Base-by-base conservation (phyloP, 2,113 vertebrate species). In the Solea senegalensis region DNA sequence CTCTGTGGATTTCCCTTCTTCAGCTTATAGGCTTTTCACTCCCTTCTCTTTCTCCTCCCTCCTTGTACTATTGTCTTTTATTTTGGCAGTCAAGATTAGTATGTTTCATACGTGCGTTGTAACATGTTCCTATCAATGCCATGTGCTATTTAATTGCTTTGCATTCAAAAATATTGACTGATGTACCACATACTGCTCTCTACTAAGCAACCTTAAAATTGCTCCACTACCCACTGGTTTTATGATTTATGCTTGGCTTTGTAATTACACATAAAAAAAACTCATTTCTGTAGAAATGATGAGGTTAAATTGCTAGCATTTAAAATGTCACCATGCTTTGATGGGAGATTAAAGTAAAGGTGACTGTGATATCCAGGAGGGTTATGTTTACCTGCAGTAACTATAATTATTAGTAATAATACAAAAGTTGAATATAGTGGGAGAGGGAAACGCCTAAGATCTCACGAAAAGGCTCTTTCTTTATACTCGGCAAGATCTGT, bases 171-270 rank as follows among this genome's bases (percentile, higher is more conserved):
- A 46, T 27, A 26, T 27, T 28, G 50, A 1, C 15, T 39, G 3
- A 11, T 64, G n/a, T 48, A 51, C 51, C 12, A 53, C 41, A 13
- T 49, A 10, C 59, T 51, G 56, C 9, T 68, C 34, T 65, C 55
- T 80, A 13, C 61, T 45, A 72, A 66, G 26, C 50, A 69, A 43
- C 57, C 45, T 65, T 40, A 5, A 58, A 13, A 60, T 40, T 56
- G 43, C 43, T 64, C 13, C 27, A 39, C 53, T n/a, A 13, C 43
- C 61, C 51, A 71, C 72, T 13, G 0, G 58, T 21, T 65, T 26
- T 39, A 3, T 61, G 28, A 78, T 57, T 61, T 56, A 41, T 64
- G 46, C 61, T 49, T 74, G n/a, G 41, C 7, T 56, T 59, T 16
- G 64, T 69, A 28, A 67, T 51, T 39, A 45, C 45, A 48, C 45